Conservation (phyloP, 2,888 invertebrate genomes). For the Idaea biselata region DNA sequence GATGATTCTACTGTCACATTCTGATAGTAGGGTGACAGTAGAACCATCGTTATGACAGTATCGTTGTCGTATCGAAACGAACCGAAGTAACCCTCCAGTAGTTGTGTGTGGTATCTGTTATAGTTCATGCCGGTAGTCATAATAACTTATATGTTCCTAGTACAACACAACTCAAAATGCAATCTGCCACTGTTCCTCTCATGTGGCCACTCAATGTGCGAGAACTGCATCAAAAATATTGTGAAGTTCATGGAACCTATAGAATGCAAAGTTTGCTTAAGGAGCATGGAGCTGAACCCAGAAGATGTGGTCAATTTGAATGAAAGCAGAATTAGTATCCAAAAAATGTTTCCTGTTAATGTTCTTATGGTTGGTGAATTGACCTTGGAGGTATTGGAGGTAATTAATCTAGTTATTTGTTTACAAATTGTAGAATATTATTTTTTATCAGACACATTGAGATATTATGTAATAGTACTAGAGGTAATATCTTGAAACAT, state of each 20-base stretch:
- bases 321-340: slow-evolving; percentile 44
- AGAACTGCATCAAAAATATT: slow-evolving; percentile 77
- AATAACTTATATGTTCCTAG: slow-evolving; percentile 30
- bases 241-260: slow-evolving; percentile 62
- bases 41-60: no score
- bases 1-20: no score
- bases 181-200: slow-evolving; percentile 81
- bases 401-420: no score
- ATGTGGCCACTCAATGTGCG: slow-evolving; percentile 86
- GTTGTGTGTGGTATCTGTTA: background rate
- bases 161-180: slow-evolving; percentile 35
- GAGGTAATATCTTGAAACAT: no score
- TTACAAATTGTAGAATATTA: no score
- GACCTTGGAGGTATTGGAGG: slow-evolving; percentile 46
- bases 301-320: slow-evolving; percentile 36
- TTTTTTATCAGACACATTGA: no score
- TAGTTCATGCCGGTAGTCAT: background rate
- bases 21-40: no score
- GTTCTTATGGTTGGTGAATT: slow-evolving; percentile 63
- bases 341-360: slow-evolving; percentile 61
- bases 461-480: no score
- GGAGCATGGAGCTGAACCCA: slow-evolving; percentile 44
- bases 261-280: slow-evolving; percentile 72
- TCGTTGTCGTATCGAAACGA: no score
- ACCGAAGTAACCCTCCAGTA: no score